Conservation (phyloP, 1,140 invertebrate species). For the Neodiprion pinetum region DNA sequence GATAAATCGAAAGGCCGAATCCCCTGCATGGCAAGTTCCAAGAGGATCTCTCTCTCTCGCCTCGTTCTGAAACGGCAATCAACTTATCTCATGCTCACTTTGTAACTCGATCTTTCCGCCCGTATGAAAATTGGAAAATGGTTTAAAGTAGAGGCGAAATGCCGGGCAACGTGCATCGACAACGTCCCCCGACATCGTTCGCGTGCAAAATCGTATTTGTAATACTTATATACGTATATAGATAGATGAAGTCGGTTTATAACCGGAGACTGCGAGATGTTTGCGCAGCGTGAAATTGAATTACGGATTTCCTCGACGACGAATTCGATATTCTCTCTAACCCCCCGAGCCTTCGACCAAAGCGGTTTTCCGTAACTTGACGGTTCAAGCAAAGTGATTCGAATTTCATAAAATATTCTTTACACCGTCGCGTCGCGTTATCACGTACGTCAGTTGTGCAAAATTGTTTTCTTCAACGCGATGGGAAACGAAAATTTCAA, state of each 20-base stretch:
- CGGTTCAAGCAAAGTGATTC: too few relatives aligned
- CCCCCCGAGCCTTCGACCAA: too few relatives aligned
- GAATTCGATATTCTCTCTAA: too few relatives aligned
- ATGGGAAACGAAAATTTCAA: too few relatives aligned
- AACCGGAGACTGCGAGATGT: background rate
- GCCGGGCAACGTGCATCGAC: background rate
- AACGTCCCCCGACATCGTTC: slow-evolving; percentile 13
- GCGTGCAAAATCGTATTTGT: slow-evolving; percentile 47
- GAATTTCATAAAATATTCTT: too few relatives aligned
- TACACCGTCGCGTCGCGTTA: too few relatives aligned
- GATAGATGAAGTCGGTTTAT: background rate
- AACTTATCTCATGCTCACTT: slow-evolving; percentile 2
- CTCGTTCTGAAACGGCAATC: background rate
- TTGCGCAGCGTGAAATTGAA: slow-evolving; percentile 1
- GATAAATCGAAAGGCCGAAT: too few relatives aligned
- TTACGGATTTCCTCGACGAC: background rate
- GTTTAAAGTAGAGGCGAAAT: background rate
- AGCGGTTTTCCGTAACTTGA: too few relatives aligned
- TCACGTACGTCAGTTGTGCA: too few relatives aligned
- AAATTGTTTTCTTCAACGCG: too few relatives aligned
- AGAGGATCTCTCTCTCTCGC: background rate
- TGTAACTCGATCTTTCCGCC: slow-evolving; percentile 29
- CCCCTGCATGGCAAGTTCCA: too few relatives aligned
- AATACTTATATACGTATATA: slow-evolving; percentile 33
- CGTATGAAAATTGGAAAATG: slow-evolving; percentile 37